These are phyloP conservation scores for Sycophila texana DNA, from an alignment of 2,888 invertebrate genomes.

Conservation along the genomic window DNA sequence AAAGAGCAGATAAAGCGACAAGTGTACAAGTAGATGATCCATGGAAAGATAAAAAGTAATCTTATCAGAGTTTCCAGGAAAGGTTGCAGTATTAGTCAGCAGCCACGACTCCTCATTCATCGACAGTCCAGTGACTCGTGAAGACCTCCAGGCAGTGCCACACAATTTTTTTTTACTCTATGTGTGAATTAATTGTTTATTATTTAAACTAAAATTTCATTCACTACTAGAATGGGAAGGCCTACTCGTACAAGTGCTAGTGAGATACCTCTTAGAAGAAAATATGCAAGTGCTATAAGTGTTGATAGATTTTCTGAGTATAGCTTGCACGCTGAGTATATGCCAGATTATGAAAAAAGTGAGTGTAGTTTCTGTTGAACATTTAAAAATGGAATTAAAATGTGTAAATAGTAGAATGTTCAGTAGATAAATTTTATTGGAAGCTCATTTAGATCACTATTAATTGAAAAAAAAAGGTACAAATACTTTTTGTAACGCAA, in stretches of 20 bases:
- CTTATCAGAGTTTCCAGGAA: conserved; percentile 53
- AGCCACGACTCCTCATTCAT: conserved; percentile 32
- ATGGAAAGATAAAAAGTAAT: conserved; percentile 52
- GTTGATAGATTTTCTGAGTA: conserved; percentile 69
- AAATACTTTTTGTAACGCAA: too few relatives aligned
- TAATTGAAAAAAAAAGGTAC: too few relatives aligned
- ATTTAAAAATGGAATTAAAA: background rate
- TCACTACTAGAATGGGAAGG: conserved; percentile 39
- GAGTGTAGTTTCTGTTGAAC: conserved; percentile 51
- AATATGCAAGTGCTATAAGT: conserved; percentile 63
- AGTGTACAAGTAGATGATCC: conserved; percentile 46
- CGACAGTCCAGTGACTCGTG: conserved; percentile 15
- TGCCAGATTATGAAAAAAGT: conserved; percentile 58
- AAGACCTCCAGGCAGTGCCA: background rate
- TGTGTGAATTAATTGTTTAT: conserved; percentile 28
- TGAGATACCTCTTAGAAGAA: conserved; percentile 62
- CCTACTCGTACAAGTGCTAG: conserved; percentile 20
- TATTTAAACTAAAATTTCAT: conserved; percentile 13
- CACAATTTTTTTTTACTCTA: background rate
- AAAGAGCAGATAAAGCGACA: conserved; percentile 23
- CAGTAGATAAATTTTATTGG: background rate
- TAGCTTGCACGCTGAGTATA: conserved; percentile 64
- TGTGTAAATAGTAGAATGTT: background rate
- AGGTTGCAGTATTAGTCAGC: conserved; percentile 50
- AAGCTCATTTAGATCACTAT: too few relatives aligned